These are phyloP conservation scores for Drosophila tsacasi DNA, from an alignment of 1,140 invertebrate genomes.

Conservation along the genomic window DNA sequence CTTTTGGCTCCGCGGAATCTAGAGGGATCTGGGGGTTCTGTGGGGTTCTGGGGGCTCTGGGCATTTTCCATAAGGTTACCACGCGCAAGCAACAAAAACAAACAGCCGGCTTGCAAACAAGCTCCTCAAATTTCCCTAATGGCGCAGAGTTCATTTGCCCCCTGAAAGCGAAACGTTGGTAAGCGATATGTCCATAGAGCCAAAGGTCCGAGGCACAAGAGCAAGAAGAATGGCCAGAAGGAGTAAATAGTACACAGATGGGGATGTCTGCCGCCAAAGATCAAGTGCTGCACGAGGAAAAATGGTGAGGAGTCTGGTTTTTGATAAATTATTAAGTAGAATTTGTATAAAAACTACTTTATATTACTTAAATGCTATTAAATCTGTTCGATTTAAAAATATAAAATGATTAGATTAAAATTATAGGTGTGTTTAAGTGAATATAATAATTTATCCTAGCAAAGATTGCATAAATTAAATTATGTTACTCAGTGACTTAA, in stretches of 20 bases:
- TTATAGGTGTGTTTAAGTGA: too few relatives aligned
- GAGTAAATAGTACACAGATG: slow-evolving; percentile 20
- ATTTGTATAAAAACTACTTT: too few relatives aligned
- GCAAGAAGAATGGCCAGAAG: slow-evolving; percentile 18
- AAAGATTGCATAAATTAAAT: too few relatives aligned
- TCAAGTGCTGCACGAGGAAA: slow-evolving; percentile 27
- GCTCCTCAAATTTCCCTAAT: slow-evolving; percentile 78
- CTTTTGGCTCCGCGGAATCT: slow-evolving; percentile 3
- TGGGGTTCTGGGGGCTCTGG: slow-evolving; percentile 28
- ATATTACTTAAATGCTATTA: too few relatives aligned
- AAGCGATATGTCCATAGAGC: slow-evolving; percentile 49
- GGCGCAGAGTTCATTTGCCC: slow-evolving; percentile 78
- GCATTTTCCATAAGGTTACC: slow-evolving; percentile 74
- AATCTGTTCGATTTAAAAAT: too few relatives aligned
- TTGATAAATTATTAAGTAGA: not conserved
- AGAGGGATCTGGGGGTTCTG: not conserved
- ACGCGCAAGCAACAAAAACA: slow-evolving; percentile 39
- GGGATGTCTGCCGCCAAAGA: slow-evolving; percentile 22
- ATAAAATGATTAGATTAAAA: too few relatives aligned
- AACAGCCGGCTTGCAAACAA: slow-evolving; percentile 53
- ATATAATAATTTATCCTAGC: too few relatives aligned
- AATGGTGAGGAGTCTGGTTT: not conserved
- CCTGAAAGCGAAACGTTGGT: slow-evolving; percentile 36
- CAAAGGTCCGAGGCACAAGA: slow-evolving; percentile 21
- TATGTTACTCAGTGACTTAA: too few relatives aligned